Evolutionary conservation across 2,888 invertebrate genomes (phyloP), one percentile per base, ranked within the genome.

Genomic region (Thecophora atra): DNA sequence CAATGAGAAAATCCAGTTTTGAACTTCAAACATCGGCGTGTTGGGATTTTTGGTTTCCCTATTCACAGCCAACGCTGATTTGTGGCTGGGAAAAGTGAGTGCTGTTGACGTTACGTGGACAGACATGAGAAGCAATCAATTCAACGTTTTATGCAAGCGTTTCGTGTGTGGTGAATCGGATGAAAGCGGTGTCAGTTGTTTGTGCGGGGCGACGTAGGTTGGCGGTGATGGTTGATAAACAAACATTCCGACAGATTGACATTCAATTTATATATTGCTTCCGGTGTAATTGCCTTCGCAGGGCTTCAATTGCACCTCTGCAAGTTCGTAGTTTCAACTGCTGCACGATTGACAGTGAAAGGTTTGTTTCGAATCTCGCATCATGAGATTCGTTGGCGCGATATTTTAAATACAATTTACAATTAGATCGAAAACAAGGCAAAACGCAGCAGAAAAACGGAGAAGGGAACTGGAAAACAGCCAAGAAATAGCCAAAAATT

Each of bases 81-180:
- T 2, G 19, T 3, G 37, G 17, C 44, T 73, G 62, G 42, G 76
- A 81, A 80, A 79, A 81, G 81, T 80, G 81, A 81, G 79, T 78
- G 81, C 74, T 81, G 79, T 81, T 81, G 81, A 81, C 81, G 80
- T 80, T 78, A 79, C 30, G 77, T 76, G 76, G 69, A 76, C 77
- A 80, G 81, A 80, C 81, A 81, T 81, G 81, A 78, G 81, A 81
- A 81, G 76, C 75, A 71, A 75, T 76, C 75, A 76, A 77, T 78
- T 80, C n/a, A 78, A 77, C 73, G 77, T 78, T 77, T 77, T 74
- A 73, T 77, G 76, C 74, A 67, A 24, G 26, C 47, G 37, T 37
- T 37, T 37, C 7, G 1, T 37, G 37, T 37, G 37, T 37, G 37
- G 37, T n/a, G n/a, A n/a, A 37, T 6, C 37, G 37, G 37, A 8